Conservation (phyloP, 2,797 vertebrate species). For the Alca torda region DNA sequence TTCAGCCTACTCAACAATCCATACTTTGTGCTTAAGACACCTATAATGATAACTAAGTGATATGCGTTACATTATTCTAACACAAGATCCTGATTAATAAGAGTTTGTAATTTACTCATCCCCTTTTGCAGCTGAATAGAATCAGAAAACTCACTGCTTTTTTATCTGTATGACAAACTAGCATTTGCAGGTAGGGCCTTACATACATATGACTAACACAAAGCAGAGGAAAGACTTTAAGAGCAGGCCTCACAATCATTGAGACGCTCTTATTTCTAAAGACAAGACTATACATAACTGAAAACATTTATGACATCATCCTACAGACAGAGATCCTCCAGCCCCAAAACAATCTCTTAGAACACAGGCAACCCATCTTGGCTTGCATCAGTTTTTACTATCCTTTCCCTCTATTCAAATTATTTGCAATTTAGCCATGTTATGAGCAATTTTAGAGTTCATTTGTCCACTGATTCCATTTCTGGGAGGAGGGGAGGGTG, state of each 20-base stretch:
- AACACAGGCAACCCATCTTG: background rate
- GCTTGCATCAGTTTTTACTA: background rate
- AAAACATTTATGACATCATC: background rate
- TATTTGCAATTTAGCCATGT: background rate
- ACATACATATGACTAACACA: background rate
- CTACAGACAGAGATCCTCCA: background rate
- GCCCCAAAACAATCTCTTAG: background rate
- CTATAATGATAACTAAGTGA: background rate
- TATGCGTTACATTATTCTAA: background rate
- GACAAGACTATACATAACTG: background rate
- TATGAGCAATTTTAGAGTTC: background rate
- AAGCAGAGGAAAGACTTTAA: background rate
- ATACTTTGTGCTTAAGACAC: background rate
- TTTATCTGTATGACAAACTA: background rate
- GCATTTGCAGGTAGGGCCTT: background rate
- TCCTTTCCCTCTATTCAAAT: background rate
- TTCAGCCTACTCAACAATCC: background rate
- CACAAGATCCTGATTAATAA: background rate
- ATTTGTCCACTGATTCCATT: background rate
- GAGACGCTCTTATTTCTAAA: background rate
- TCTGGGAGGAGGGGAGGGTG: background rate
- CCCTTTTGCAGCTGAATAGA: background rate
- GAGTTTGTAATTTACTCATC: background rate
- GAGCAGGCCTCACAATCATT: background rate
- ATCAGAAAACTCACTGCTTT: background rate